A percentile compares a stretch with the other conserved stretches of the same genome.
Evolutionary conservation across 2,888 invertebrate species (phyloP).

Genomic region (Lingula anatina): DNA sequence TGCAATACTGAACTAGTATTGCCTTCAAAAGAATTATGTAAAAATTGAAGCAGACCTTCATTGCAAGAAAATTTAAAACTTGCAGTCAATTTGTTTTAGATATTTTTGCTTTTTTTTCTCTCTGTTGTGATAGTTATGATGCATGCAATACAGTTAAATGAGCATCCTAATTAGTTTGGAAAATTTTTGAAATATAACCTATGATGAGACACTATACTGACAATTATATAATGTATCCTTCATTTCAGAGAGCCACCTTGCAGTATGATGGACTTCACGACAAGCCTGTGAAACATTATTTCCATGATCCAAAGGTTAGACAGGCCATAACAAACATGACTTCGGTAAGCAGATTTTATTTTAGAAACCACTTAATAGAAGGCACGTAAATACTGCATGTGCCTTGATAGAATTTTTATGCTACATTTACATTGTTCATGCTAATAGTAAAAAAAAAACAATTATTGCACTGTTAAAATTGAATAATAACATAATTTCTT

Average conservation of each 20-base stretch:
- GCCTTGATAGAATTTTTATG: too few relatives aligned
- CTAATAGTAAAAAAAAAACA: neutral
- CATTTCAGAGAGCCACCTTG: slow-evolving; percentile 37
- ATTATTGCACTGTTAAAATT: too few relatives aligned
- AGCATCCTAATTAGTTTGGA: slow-evolving; percentile 1
- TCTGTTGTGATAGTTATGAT: neutral
- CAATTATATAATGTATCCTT: too few relatives aligned
- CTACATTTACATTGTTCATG: neutral
- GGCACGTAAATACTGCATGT: too few relatives aligned
- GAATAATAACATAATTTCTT: too few relatives aligned
- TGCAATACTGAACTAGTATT: too few relatives aligned
- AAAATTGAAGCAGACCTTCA: too few relatives aligned
- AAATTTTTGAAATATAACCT: too few relatives aligned
- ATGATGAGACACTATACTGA: too few relatives aligned
- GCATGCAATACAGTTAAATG: neutral
- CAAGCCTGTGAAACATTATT: slow-evolving; percentile 46
- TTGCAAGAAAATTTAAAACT: too few relatives aligned
- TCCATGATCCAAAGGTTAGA: slow-evolving; percentile 34
- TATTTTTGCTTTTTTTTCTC: neutral
- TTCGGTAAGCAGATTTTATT: slow-evolving; percentile 23
- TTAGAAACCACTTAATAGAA: neutral
- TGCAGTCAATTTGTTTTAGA: neutral
- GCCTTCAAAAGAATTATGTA: too few relatives aligned
- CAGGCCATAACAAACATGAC: slow-evolving; percentile 36
- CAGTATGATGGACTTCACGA: slow-evolving; percentile 46